A percentile compares a stretch with the other conserved stretches of the same genome.
These are phyloP conservation scores for Volucella zonaria DNA, from an alignment of 2,888 invertebrate genomes.

Conservation along the genomic window DNA sequence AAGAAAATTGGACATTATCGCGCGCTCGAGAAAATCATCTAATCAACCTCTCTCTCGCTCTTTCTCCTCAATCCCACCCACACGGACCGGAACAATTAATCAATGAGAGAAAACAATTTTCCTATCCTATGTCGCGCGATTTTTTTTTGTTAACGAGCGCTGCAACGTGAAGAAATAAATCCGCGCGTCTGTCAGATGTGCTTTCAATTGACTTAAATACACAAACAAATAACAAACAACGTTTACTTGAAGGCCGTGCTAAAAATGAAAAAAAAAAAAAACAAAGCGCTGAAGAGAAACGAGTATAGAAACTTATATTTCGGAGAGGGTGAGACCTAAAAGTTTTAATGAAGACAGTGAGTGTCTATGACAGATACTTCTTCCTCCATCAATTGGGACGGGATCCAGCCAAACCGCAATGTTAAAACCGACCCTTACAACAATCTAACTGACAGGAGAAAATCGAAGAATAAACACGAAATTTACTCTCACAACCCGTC, in stretches of 20 bases:
- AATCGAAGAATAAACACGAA: conserved; percentile 33
- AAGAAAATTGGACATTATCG: conserved; percentile 36
- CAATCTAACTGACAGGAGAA: conserved; percentile 45
- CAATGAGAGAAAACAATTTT: conserved; percentile 17
- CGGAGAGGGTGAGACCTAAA: conserved; percentile 27
- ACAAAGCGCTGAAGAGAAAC: background rate
- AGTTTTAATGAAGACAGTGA: conserved; percentile 46
- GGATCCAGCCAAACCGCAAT: background rate
- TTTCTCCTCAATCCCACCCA: conserved; percentile 14
- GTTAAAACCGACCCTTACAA: background rate
- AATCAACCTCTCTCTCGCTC: background rate
- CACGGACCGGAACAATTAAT: conserved; percentile 32
- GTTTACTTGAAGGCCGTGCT: conserved; percentile 66
- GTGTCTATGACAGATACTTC: conserved; percentile 43
- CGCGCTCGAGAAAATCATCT: conserved; percentile 24
- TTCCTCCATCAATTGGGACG: conserved; percentile 7
- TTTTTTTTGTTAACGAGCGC: conserved; percentile 3
- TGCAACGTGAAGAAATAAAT: conserved; percentile 17
- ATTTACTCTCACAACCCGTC: conserved; percentile 8
- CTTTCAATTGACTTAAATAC: conserved; percentile 64
- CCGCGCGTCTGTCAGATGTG: conserved; percentile 49
- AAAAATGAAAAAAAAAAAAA: conserved; percentile 39
- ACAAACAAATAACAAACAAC: conserved; percentile 63
- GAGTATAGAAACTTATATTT: conserved; percentile 3
- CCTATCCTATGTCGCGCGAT: background rate